Percentiles rank a stretch among this genome's conserved stretches.
Conservation (phyloP, 2,797 vertebrate species). For the Chromobotia macracanthus region DNA sequence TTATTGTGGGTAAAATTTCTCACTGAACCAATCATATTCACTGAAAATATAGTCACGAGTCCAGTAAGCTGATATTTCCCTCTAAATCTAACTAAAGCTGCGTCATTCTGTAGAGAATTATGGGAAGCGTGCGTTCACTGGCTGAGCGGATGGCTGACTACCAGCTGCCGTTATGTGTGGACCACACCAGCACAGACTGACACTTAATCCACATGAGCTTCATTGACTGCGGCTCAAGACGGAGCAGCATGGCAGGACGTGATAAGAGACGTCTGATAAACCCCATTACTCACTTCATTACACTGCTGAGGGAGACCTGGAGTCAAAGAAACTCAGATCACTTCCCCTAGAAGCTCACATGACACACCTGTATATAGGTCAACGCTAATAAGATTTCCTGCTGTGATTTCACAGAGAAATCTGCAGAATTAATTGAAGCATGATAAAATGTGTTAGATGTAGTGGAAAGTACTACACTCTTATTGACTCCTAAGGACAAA, state of each 20-base stretch:
- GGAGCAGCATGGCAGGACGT: conserved; percentile 64
- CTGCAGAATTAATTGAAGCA: too few species aligned
- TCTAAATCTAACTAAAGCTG: background rate
- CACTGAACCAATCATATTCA: too few species aligned
- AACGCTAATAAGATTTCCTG: background rate
- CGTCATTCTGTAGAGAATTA: background rate
- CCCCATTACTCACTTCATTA: conserved; percentile 69
- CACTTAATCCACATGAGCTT: conserved; percentile 42
- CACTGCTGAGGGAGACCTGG: conserved; percentile 73
- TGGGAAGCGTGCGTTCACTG: background rate
- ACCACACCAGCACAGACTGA: conserved; percentile 16
- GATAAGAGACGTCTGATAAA: conserved; percentile 62
- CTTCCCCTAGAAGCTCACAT: too few species aligned
- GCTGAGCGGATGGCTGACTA: conserved; percentile 10
- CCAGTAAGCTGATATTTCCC: too few species aligned
- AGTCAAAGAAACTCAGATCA: background rate
- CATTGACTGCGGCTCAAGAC: conserved; percentile 43
- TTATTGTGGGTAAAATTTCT: too few species aligned
- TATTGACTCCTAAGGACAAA: too few species aligned
- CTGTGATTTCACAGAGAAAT: too few species aligned
- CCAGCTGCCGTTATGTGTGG: background rate
- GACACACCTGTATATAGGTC: background rate
- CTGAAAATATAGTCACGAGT: too few species aligned
- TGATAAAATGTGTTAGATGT: too few species aligned
- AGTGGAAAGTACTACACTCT: too few species aligned